These are phyloP conservation scores for Poecilobothrus nobilitatus DNA, from an alignment of 2,888 invertebrate genomes.

Conservation along the genomic window DNA sequence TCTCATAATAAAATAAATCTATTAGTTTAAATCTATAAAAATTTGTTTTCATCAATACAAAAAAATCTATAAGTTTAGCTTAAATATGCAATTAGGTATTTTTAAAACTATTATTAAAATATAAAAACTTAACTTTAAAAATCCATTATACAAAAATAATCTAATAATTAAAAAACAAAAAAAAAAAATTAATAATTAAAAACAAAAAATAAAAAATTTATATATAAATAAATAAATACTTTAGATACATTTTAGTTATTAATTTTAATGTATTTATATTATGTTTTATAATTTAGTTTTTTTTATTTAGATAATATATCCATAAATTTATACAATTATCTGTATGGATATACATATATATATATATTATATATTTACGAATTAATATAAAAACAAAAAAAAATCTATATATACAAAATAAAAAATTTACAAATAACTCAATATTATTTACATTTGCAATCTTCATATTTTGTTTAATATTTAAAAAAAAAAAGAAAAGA, in stretches of 20 bases:
- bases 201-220: neutral
- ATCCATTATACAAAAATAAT: neutral
- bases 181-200: neutral
- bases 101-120: no score
- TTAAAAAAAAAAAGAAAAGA: no score
- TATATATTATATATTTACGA: no score
- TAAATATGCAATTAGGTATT: no score
- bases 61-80: no score
- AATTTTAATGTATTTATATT: neutral
- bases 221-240: neutral
- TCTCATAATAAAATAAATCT: no score
- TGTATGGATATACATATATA: no score
- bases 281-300: constrained; percentile 2
- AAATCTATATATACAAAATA: neutral
- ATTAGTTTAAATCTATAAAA: no score
- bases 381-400: no score
- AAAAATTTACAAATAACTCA: neutral
- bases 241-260: neutral
- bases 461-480: no score
- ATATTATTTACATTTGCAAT: no score
- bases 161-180: neutral
- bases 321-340: neutral
- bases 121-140: neutral
- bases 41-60: no score
- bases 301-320: constrained; percentile 1